phyloP scores from a whole-genome alignment of 2,797 vertebrate species.

The Lacerta bilineata region DNA sequence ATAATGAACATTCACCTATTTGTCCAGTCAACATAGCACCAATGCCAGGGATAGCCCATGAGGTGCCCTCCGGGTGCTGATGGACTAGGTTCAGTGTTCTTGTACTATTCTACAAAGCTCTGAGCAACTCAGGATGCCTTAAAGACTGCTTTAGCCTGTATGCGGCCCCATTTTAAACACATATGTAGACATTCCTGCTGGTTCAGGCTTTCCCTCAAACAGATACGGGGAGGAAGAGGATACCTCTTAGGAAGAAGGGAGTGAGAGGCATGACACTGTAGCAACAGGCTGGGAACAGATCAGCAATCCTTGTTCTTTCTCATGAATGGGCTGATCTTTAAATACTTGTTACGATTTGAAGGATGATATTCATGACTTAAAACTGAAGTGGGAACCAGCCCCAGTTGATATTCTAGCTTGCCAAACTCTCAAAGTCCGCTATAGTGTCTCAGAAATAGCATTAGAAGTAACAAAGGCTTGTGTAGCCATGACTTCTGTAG shows the following conservation, averaged over 20 bases:
- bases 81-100: too few relatives aligned
- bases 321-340: neutral
- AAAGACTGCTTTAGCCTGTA: too few relatives aligned
- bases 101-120: too few relatives aligned
- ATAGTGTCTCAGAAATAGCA: neutral
- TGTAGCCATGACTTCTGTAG: neutral
- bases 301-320: neutral
- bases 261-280: neutral
- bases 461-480: neutral
- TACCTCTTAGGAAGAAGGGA: neutral
- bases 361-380: neutral
- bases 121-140: too few relatives aligned
- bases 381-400: neutral
- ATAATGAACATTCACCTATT: constrained; percentile 12
- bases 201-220: neutral
- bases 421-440: neutral
- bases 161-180: too few relatives aligned
- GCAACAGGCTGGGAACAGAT: neutral
- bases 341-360: neutral
- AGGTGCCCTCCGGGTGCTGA: too few relatives aligned
- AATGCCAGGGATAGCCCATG: neutral
- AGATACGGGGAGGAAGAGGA: neutral
- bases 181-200: neutral
- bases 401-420: neutral
- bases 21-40: neutral